Conservation (phyloP, 2,797 vertebrate species). For the Halcyon smyrnensis region DNA sequence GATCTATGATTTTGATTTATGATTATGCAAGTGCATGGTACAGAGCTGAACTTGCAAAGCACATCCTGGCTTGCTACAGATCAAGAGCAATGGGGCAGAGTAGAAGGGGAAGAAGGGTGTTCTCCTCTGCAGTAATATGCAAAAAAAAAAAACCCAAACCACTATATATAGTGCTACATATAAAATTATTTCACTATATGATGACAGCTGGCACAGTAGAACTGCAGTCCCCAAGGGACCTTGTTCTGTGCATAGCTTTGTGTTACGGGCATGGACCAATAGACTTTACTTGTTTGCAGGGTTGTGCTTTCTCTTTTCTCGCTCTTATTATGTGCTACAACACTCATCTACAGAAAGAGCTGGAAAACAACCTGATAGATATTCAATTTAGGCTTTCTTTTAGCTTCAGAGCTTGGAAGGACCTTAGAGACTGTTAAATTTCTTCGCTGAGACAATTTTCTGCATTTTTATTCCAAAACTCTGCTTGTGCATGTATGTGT, state of each 20-base stretch:
- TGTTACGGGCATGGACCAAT: background rate
- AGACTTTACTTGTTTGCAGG: background rate
- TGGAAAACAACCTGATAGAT: background rate
- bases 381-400: background rate
- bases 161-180: background rate
- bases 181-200: background rate
- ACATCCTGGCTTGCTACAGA: background rate
- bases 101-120: background rate
- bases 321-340: background rate
- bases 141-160: background rate
- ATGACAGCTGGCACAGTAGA: background rate
- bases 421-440: background rate
- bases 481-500: background rate
- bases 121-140: background rate
- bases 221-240: background rate
- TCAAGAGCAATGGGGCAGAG: background rate
- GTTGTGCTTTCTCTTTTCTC: background rate
- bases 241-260: background rate
- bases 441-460: slow-evolving; percentile 2
- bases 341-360: background rate
- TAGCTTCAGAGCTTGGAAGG: slow-evolving; percentile 14
- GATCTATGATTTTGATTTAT: background rate
- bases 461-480: background rate
- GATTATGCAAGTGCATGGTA: background rate
- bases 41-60: background rate